Conservation (phyloP, 2,113 vertebrate genomes). For the Notarius quadriscutis region DNA sequence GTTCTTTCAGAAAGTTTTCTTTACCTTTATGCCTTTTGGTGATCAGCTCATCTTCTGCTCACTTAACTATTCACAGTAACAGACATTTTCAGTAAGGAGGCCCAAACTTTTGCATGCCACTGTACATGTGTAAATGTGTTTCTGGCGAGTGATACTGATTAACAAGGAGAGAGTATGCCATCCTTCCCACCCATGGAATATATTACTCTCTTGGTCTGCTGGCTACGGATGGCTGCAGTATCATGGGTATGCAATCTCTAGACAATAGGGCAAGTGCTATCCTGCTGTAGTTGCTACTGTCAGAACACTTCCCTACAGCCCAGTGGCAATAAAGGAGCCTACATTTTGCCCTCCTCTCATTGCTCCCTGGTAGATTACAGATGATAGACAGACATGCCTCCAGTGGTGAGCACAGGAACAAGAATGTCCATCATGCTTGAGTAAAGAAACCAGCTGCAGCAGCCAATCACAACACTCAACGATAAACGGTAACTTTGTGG, state of each 20-base stretch:
- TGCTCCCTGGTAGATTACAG: neutral
- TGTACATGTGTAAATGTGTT: neutral
- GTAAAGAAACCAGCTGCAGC: neutral
- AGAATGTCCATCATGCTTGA: slow-evolving; percentile 5
- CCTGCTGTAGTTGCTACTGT: neutral
- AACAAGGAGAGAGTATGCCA: neutral
- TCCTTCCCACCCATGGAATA: neutral
- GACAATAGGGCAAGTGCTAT: neutral
- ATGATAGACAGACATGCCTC: neutral
- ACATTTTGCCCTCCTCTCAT: neutral
- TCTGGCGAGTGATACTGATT: neutral
- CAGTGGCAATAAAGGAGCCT: neutral
- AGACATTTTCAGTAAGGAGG: no score
- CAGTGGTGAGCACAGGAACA: neutral
- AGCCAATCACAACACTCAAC: slow-evolving; percentile 12
- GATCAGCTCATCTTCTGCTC: no score
- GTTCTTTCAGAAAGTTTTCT: no score
- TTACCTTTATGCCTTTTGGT: no score
- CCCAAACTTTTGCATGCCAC: no score
- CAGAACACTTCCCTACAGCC: neutral
- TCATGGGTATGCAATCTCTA: neutral
- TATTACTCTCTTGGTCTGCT: neutral
- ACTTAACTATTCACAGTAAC: no score
- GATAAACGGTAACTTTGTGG: neutral
- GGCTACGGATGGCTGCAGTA: neutral